Conservation (phyloP, 2,888 invertebrate species). For the Hedychridium roseum region DNA sequence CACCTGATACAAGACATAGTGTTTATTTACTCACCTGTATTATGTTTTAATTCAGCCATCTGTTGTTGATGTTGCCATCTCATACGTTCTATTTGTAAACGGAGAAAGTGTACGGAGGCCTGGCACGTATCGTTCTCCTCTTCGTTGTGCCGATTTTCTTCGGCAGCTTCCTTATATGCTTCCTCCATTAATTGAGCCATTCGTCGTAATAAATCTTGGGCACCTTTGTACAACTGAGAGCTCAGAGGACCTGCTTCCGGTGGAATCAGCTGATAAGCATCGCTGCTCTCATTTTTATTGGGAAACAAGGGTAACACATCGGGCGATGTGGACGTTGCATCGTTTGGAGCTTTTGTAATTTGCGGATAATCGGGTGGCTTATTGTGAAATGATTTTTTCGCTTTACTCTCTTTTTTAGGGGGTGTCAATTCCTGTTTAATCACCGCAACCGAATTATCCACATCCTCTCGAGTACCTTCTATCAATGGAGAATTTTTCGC, state of each 20-base stretch:
- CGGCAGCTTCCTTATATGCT: conserved; percentile 46
- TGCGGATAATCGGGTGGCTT: conserved; percentile 37
- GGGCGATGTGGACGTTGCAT: too few species aligned
- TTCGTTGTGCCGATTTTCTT: conserved; percentile 32
- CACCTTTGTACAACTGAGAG: conserved; percentile 47
- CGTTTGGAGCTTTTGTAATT: conserved; percentile 21
- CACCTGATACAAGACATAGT: neutral
- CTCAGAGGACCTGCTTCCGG: conserved; percentile 58
- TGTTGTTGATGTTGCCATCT: conserved; percentile 79
- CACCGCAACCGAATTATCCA: neutral
- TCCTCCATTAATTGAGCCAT: conserved; percentile 58
- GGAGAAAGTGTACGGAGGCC: conserved; percentile 70
- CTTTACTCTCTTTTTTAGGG: conserved; percentile 49
- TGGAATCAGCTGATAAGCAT: conserved; percentile 45
- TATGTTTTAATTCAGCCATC: conserved; percentile 77
- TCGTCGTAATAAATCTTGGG: conserved; percentile 50
- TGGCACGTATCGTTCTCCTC: conserved; percentile 58
- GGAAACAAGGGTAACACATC: too few species aligned
- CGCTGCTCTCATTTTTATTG: conserved; percentile 7
- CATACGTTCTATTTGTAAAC: conserved; percentile 75
- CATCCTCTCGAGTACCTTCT: conserved; percentile 7
- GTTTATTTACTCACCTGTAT: conserved; percentile 66
- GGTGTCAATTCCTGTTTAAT: conserved; percentile 4
- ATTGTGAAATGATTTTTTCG: conserved; percentile 61
- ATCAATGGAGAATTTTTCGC: conserved; percentile 8